Evolutionary conservation across 2,888 invertebrate genomes (phyloP).

Genomic region (Hypomecis punctinalis): DNA sequence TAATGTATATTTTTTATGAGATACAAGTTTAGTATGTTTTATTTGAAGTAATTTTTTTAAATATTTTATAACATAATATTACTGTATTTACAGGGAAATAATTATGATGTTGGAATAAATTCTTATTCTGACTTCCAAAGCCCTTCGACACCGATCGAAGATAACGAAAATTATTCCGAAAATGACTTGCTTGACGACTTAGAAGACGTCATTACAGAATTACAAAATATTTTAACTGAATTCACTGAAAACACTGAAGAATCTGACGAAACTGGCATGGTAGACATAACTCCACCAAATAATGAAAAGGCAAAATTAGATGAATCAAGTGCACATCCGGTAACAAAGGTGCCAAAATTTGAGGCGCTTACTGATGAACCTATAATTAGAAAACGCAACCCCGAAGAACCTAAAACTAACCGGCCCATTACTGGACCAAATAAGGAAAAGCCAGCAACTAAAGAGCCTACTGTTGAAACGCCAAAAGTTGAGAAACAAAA

Average conservation of each 20-base stretch:
- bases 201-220: no score
- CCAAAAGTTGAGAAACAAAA: not conserved
- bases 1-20: not conserved
- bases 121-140: constrained; percentile 1
- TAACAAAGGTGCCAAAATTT: no score
- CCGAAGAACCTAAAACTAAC: not conserved
- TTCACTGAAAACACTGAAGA: no score
- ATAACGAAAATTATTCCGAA: not conserved
- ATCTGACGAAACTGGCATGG: no score
- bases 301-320: no score
- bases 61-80: no score
- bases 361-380: no score
- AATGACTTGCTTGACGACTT: not conserved
- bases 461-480: not conserved
- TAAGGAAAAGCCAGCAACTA: not conserved
- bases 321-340: no score
- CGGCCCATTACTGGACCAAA: not conserved
- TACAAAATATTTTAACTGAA: no score
- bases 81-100: no score
- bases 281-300: no score
- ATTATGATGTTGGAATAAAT: not conserved
- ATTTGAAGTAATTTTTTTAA: not conserved
- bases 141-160: not conserved
- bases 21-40: not conserved
- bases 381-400: no score